Evolutionary conservation across 1,140 invertebrate genomes (phyloP).

Genomic region (Papilio dardanus): DNA sequence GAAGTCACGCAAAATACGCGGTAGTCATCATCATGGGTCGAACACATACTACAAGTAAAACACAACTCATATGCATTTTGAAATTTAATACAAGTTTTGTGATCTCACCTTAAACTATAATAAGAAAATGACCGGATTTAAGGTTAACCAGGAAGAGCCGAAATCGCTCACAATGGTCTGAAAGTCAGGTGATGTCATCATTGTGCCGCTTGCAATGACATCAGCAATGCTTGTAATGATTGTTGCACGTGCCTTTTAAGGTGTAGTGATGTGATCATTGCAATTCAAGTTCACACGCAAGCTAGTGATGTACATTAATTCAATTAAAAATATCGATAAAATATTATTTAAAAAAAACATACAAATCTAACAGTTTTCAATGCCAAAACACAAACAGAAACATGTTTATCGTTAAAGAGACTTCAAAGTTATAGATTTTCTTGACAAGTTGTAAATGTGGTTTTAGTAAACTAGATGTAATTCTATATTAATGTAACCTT

Average conservation of each 20-base stretch:
- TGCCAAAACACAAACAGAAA: no score
- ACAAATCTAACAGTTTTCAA: no score
- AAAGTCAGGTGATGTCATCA: constrained; percentile 29
- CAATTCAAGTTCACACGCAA: not conserved
- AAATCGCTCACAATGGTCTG: not conserved
- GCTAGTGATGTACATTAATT: not conserved
- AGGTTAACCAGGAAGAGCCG: constrained; percentile 28
- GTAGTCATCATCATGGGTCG: no score
- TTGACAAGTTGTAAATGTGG: not conserved
- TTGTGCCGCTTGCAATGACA: constrained; percentile 17
- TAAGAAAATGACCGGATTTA: constrained; percentile 18
- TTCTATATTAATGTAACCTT: not conserved
- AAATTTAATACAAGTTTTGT: not conserved
- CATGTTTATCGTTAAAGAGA: no score
- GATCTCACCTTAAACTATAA: not conserved
- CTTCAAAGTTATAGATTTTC: not conserved
- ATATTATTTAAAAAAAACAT: not conserved
- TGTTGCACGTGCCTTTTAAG: constrained; percentile 10
- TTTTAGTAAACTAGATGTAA: not conserved
- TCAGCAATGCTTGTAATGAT: constrained; percentile 2
- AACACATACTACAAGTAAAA: no score
- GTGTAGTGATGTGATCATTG: constrained; percentile 15
- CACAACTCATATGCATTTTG: not conserved
- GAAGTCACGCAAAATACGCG: no score
- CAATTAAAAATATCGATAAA: not conserved